Evolutionary conservation across 2,797 vertebrate species (phyloP).

Genomic region (Microtus californicus): DNA sequence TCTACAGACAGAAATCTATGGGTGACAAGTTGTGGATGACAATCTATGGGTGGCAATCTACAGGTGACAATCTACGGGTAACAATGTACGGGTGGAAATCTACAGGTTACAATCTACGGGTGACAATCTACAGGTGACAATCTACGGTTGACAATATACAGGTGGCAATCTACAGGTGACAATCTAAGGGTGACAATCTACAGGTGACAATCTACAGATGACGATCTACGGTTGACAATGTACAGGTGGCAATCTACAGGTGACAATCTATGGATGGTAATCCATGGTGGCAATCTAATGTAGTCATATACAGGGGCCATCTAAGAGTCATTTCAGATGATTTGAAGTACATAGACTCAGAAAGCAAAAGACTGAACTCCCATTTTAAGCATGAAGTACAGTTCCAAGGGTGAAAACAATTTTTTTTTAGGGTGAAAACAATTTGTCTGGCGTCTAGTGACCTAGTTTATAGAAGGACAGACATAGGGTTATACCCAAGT

Average conservation of each 20-base stretch:
- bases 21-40: not conserved
- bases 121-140: not conserved
- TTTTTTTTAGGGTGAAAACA: constrained; percentile 29
- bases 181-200: not conserved
- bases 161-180: not conserved
- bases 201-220: not conserved
- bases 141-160: accelerated
- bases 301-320: not conserved
- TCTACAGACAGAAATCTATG: too few species aligned
- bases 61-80: not conserved
- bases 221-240: not conserved
- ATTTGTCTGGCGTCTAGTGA: constrained; percentile 1
- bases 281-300: not conserved
- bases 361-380: not conserved
- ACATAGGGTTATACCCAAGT: not conserved
- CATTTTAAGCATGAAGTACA: constrained; percentile 30
- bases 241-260: not conserved
- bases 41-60: not conserved
- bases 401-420: constrained; percentile 33
- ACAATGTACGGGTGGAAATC: too few species aligned
- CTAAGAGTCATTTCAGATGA: not conserved
- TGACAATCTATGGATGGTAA: not conserved
- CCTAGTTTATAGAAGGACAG: not conserved
- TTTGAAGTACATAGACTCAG: not conserved
- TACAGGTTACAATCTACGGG: not conserved